Evolutionary conservation across 2,797 vertebrate genomes (phyloP).

Genomic region (Sebastiscus albofasciatus): DNA sequence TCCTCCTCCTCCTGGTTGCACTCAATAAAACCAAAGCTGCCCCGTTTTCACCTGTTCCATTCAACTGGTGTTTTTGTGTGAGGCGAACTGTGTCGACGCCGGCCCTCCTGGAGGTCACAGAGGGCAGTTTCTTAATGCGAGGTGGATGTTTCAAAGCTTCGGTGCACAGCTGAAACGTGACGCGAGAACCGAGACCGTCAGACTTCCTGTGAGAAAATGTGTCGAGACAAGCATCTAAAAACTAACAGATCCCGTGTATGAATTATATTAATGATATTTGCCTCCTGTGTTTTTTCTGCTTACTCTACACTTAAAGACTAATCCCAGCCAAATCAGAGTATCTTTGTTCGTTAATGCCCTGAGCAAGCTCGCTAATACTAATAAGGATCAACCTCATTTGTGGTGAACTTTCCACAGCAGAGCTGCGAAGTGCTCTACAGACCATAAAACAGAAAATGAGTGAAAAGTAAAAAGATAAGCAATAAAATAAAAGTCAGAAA

Average conservation of each 20-base stretch:
- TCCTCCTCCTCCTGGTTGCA: background rate
- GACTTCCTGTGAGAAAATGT: slow-evolving; percentile 1
- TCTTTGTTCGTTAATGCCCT: background rate
- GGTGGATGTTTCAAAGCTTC: slow-evolving; percentile 6
- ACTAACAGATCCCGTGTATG: background rate
- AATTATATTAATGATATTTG: slow-evolving; percentile 3
- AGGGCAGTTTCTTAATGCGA: slow-evolving; percentile 1
- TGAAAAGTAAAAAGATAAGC: background rate
- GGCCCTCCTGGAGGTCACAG: slow-evolving; percentile 43
- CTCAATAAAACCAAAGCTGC: slow-evolving; percentile 48
- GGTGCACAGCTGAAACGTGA: slow-evolving; percentile 31
- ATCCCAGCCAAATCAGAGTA: slow-evolving; percentile 13
- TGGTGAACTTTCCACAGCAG: background rate
- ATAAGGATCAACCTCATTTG: slow-evolving; percentile 11
- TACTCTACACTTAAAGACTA: slow-evolving; percentile 7
- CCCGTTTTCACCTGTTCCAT: slow-evolving; percentile 63
- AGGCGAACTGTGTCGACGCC: slow-evolving; percentile 27
- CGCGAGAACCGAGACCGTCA: background rate
- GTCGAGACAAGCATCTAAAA: slow-evolving; percentile 28
- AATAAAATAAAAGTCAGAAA: background rate
- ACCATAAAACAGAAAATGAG: background rate
- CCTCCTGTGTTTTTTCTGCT: slow-evolving; percentile 9
- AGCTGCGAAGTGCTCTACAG: background rate
- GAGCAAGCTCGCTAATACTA: background rate
- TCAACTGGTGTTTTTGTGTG: slow-evolving; percentile 44